These are phyloP conservation scores for Lithophane semibrunnea DNA, from an alignment of 2,888 invertebrate species.

Conservation along the genomic window DNA sequence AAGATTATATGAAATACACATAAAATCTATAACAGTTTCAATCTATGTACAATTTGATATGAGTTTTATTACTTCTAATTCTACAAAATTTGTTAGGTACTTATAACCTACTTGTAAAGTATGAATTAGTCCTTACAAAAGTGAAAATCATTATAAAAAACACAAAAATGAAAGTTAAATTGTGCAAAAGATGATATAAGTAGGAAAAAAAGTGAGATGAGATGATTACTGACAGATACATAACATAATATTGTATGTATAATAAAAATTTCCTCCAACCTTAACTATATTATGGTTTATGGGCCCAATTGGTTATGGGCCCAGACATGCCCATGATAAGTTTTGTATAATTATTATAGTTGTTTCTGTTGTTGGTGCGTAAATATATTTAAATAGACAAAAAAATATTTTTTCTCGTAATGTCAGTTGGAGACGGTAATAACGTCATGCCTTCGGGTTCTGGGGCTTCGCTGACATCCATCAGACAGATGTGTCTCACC, in stretches of 20 bases:
- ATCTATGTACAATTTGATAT: constrained; percentile 51
- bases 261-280: too few species aligned
- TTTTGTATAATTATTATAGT: too few species aligned
- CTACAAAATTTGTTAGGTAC: constrained; percentile 18
- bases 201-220: background rate
- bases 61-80: constrained; percentile 42
- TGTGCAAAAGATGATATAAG: background rate
- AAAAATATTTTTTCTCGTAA: too few species aligned
- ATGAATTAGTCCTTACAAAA: constrained; percentile 14
- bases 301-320: too few species aligned
- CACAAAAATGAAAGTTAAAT: background rate
- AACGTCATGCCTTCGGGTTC: too few species aligned
- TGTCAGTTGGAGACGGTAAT: too few species aligned
- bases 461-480: too few species aligned
- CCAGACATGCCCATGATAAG: too few species aligned
- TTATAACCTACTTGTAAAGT: constrained; percentile 22
- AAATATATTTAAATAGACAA: too few species aligned
- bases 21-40: constrained; percentile 2
- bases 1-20: constrained; percentile 15
- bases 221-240: background rate
- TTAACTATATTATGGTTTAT: too few species aligned
- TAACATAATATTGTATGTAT: background rate
- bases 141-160: background rate
- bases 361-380: too few species aligned
- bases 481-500: too few species aligned